phyloP scores from a whole-genome alignment of 1,140 invertebrate genomes.

The Lepidurus arcticus region DNA sequence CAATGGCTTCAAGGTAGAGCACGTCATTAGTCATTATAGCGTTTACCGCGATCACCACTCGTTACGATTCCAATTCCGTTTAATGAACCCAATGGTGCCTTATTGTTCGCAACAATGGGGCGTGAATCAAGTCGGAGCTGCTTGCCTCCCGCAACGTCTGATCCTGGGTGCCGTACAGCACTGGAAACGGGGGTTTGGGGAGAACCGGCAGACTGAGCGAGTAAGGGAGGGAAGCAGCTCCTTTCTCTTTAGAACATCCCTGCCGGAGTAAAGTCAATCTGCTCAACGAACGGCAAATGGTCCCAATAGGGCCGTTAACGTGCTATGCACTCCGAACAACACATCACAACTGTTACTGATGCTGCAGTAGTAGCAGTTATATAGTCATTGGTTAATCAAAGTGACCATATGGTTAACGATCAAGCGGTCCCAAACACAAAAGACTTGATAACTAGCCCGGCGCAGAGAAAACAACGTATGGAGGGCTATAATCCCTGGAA shows the following conservation, averaged over 20 bases:
- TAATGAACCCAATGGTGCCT: slow-evolving; percentile 13
- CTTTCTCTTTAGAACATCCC: no score
- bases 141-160: not conserved
- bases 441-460: slow-evolving; percentile 1
- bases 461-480: not conserved
- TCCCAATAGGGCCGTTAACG: slow-evolving; percentile 12
- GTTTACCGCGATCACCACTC: not conserved
- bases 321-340: slow-evolving; percentile 1
- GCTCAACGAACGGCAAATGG: slow-evolving; percentile 18
- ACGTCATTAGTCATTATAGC: not conserved
- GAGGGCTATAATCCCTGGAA: not conserved
- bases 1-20: not conserved
- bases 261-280: not conserved
- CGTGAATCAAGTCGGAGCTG: slow-evolving; percentile 16
- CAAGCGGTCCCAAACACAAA: not conserved
- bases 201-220: no score
- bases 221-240: no score
- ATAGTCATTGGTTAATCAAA: not conserved
- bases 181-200: no score
- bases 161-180: not conserved
- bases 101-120: slow-evolving; percentile 9
- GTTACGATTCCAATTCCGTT: slow-evolving; percentile 18
- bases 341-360: slow-evolving; percentile 14
- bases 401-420: slow-evolving; percentile 21
- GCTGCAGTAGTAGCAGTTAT: not conserved